Evolutionary conservation across 1,140 invertebrate genomes (phyloP).

Genomic region (Microplitis mediator): DNA sequence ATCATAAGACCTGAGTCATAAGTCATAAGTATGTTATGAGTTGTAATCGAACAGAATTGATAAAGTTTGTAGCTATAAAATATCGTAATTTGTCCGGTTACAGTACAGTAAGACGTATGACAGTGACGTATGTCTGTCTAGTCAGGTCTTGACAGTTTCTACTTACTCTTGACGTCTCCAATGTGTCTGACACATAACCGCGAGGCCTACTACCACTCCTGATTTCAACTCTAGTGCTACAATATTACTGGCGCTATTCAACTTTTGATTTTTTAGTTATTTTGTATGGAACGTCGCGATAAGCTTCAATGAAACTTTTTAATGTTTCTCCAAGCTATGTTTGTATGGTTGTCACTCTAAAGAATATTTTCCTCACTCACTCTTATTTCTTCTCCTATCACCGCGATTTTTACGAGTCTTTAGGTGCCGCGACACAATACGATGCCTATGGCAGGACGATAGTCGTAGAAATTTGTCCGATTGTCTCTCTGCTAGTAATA

Average conservation of each 20-base stretch:
- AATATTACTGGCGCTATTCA: not conserved
- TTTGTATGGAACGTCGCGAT: not conserved
- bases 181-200: conserved; percentile 15
- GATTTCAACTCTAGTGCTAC: not conserved
- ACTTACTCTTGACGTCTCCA: not conserved
- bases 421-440: conserved; percentile 1
- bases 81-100: too few relatives aligned
- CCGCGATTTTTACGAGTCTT: not conserved
- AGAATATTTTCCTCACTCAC: not conserved
- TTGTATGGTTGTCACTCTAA: not conserved
- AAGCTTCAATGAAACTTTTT: conserved; percentile 2
- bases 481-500: conserved; percentile 23
- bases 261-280: not conserved
- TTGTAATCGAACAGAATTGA: not conserved
- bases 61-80: too few relatives aligned
- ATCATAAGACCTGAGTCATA: too few relatives aligned
- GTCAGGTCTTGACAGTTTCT: too few relatives aligned
- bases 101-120: too few relatives aligned
- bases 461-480: conserved; percentile 5
- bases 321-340: conserved; percentile 2
- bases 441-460: not conserved
- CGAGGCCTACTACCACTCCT: not conserved
- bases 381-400: not conserved
- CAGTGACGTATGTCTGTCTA: too few relatives aligned
- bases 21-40: too few relatives aligned